Evolutionary conservation across 2,888 invertebrate genomes (phyloP), one percentile per base, ranked within the genome.

Genomic region (Acleris literana): DNA sequence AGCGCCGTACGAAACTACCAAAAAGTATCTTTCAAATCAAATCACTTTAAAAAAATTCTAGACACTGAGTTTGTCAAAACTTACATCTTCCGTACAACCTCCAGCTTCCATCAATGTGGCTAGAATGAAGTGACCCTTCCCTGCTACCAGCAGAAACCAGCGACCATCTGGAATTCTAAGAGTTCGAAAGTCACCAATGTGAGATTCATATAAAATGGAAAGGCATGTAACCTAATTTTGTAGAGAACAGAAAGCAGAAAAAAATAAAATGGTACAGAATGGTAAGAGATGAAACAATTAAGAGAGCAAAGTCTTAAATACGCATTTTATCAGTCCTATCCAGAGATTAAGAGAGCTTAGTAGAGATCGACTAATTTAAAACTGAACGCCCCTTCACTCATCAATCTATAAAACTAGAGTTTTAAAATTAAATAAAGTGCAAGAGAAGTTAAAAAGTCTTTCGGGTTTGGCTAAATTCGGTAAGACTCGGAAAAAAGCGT

Each of bases 71-170:
- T 11, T 33, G 9, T 13, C 1, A 54, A 61, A 25, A 83, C 87
- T 84, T 76, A 93, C 93, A 87, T 93, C 93, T 78, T 95, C 94
- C 4, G 96, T 95, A 76, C 95, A 95, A 44, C 95, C 95, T n/a
- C 96, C 96, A 22, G 95, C 94, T 88, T 96, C 96, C 86, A 97
- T 94, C 55, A 97, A 89, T 6, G 96, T 95, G 0, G 94, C 94
- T 71, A 97, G 81, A 69, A 96, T 84, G 72, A 96, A 93, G 81
- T 95, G 91, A 46, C 95, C 96, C 78, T 95, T 95, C 5, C 96
- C 96, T 58, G 96, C 95, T 22, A 96, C 87, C 0, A 96, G 93
- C 17, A 97, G 87, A 85, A 96, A 97, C 93, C 95, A 95, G 57
- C 95, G 93, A 5, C 95, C 94, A 71, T 94, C 92, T 11, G 94